Base-by-base conservation (phyloP, 30 jellyfish, hydroid and myxozoan genomes). In the Hydractinia symbiolongicarpus region DNA sequence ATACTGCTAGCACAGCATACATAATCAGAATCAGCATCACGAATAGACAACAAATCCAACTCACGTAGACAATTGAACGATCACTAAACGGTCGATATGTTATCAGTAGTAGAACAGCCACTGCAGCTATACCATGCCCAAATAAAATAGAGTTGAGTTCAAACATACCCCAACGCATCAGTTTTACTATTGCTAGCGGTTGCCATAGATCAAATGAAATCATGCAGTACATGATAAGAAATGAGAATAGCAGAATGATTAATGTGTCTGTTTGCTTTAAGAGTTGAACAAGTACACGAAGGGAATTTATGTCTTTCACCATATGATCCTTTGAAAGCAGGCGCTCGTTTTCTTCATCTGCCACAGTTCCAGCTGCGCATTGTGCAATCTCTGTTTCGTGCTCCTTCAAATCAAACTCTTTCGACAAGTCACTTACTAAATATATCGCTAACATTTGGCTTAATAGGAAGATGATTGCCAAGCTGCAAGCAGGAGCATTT, bases 401-500 rank as follows among this genome's bases (percentile, higher is more conserved):
- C 44, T 30, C 44, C 44, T 79, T 79, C 66, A 79, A 66, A 56
- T 79, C 87, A 57, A 19, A 79, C 50, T 83, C 88, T 17, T 64
- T 57, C 21, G 90, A 83, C n/a, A 83, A 58, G 58, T 83, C 90
- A 52, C 53, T 30, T 9, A 83, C 88, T 81, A 83, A 73, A 69
- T 61, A 52, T 17, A 71, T 49, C 40, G 67, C 69, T 5, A 77
- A 53, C 7, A 83, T 15, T 60, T 53, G 54, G 64, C 61, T 73
- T 6, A 83, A 17, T 5, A 83, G n/a, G 56, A 66, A 73, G 5
- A 83, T 19, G 19, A 69, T 21, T 9, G 91, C 89, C 91, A 83
- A 74, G 15, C 54, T 19, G 5, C 75, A 8, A 8, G 90, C 91
- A 9, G 66, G 44, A 16, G 81, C 85, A 30, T 69, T 83, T 7